These are phyloP conservation scores for Steatornis caripensis DNA, from an alignment of 2,113 vertebrate species.

Conservation along the genomic window DNA sequence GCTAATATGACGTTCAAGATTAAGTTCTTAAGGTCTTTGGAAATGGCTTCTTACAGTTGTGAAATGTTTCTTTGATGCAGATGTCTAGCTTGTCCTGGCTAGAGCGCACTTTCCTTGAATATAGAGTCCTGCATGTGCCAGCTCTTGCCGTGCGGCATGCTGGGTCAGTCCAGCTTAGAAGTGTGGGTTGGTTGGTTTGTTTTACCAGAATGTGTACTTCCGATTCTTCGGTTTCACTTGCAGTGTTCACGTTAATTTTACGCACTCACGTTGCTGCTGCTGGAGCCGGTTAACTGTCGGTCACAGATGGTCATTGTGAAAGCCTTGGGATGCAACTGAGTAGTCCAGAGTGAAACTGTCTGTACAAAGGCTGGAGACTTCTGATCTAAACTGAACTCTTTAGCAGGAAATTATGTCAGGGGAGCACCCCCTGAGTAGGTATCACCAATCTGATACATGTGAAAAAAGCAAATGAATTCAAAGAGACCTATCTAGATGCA, in stretches of 20 bases:
- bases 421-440: neutral
- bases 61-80: neutral
- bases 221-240: neutral
- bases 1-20: neutral
- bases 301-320: neutral
- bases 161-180: neutral
- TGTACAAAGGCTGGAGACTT: neutral
- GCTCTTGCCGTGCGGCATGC: neutral
- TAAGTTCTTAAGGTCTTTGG: neutral
- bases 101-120: neutral
- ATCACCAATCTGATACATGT: neutral
- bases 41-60: neutral
- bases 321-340: neutral
- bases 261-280: neutral
- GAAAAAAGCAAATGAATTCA: neutral
- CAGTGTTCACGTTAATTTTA: neutral
- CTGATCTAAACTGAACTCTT: neutral
- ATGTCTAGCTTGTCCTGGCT: neutral
- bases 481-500: neutral
- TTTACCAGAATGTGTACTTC: neutral
- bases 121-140: accelerated
- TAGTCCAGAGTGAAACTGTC: neutral
- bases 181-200: neutral
- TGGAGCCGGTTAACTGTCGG: neutral
- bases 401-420: neutral